Evolutionary conservation across 2,113 vertebrate genomes (phyloP), one percentile per base, ranked within the genome.

Genomic region (Prunella himalayana): DNA sequence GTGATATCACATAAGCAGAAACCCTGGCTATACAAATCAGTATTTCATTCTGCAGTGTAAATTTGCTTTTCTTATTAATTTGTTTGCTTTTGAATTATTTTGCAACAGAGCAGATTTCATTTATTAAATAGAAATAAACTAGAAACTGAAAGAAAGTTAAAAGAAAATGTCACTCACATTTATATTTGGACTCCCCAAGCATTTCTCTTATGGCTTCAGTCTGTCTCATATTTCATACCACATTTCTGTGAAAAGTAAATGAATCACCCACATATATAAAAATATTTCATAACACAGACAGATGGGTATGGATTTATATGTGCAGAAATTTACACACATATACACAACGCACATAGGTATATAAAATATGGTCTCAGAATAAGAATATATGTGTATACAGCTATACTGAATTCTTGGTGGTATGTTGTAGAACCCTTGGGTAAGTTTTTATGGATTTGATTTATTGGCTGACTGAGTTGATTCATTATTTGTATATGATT

Each of bases 401-500:
- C 53, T 70, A 57, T 49, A 45, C 31, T 78, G 85, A 90, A 70
- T 87, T 80, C 45, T 87, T 90, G 68, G 45, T 82, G 89, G 51
- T 75, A 71, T 39, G 86, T 70, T 92, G 85, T 96, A 80, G 78
- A 96, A 94, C 88, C 89, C 95, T 57, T 95, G 93, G 80, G 87
- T 96, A 81, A 68, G 17, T 66, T 93, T 94, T 95, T 95, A 90
- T 92, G 90, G 82, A 63, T 92, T 93, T 94, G 82, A 93, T 95
- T 92, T 96, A 93, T 88, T 96, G 90, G 79, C 57, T 86, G 71
- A 90, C 70, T 6, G 5, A 90, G 80, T 69, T 88, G 82, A 94
- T 96, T 95, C 79, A 71, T 94, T 93, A 92, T 94, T 93, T 96
- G 85, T 94, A 49, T 95, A 81, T 94, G 53, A 91, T 80, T 82